Evolutionary conservation across 92 coral and sea anemone species (phyloP), one percentile per base, ranked within the genome.

Genomic region (Palythoa heliodiscus): DNA sequence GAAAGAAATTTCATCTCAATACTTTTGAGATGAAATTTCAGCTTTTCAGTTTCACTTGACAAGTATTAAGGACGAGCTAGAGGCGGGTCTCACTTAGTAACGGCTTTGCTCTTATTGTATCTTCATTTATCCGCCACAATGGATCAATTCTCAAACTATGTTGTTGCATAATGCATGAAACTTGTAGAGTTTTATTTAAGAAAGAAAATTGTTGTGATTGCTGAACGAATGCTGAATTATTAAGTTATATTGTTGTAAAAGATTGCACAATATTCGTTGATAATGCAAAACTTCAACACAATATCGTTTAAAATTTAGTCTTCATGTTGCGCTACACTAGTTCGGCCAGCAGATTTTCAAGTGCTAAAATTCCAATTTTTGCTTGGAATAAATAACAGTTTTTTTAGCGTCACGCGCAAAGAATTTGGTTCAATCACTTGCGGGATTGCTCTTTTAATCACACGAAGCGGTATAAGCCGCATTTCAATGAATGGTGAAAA

Each of bases 401-500:
- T 64, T 63, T 47, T 23, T 3, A 20, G 35, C 19, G n/a, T 1
- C 11, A 43, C 24, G 55, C 22, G 17, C 39, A 16, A 38, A n/a
- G 10, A 43, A 43, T 23, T 79, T 20, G 48, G 71, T 20, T 61
- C 43, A 67, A 0, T 17, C 38, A 10, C 60, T 66, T 53, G 60
- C 40, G 47, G 39, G 40, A 8, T 63, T 9, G 29, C 43, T 40
- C 10, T 64, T 66, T 15, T 80, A 47, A 64, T 80, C 66, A 53
- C 39, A 1, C 24, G 17, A 76, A 43, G 73, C 74, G 73, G 43
- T 23, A 35, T 12, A 60, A 37, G 40, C 37, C 19, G 71, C 20
- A 20, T 40, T 66, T 66, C 73, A 37, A 37, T 63, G 47, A n/a
- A 47, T 64, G 84, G 84, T 80, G 84, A 47, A 40, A 80, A 80